Evolutionary conservation across 2,113 vertebrate species (phyloP).

Genomic region (Poicephalus gulielmi): DNA sequence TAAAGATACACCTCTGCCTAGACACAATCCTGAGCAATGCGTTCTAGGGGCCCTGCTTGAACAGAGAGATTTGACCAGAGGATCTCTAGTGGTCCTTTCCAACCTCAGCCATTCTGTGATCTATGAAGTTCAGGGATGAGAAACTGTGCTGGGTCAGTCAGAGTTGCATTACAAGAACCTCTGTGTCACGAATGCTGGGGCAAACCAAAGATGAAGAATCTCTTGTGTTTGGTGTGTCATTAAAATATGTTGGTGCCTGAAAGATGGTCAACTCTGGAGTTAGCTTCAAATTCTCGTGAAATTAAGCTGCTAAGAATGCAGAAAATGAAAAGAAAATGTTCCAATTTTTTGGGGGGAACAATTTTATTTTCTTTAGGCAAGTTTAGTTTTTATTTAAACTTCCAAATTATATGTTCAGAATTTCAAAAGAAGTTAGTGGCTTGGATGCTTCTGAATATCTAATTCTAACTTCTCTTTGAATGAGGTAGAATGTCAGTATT

Average conservation of each 20-base stretch:
- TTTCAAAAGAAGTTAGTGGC: background rate
- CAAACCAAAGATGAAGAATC: background rate
- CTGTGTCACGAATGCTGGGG: background rate
- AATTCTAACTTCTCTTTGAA: background rate
- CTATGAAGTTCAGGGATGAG: background rate
- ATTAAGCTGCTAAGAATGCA: background rate
- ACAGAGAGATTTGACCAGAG: background rate
- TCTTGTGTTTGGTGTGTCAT: rapidly evolving
- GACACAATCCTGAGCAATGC: background rate
- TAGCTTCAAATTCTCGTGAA: background rate
- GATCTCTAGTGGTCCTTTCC: background rate
- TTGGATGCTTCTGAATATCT: background rate
- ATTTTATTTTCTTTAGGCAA: background rate
- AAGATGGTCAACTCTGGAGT: background rate
- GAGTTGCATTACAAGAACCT: background rate
- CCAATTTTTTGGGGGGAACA: background rate
- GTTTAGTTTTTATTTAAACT: background rate
- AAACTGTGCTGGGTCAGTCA: rapidly evolving
- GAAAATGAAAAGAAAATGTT: background rate
- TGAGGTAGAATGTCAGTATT: background rate
- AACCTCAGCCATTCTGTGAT: background rate
- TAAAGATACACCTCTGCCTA: background rate
- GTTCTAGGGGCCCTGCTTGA: background rate
- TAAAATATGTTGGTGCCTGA: background rate
- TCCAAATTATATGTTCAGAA: background rate